Base-by-base conservation (phyloP, 2,797 vertebrate genomes). In the Sebastes hubbsi region DNA sequence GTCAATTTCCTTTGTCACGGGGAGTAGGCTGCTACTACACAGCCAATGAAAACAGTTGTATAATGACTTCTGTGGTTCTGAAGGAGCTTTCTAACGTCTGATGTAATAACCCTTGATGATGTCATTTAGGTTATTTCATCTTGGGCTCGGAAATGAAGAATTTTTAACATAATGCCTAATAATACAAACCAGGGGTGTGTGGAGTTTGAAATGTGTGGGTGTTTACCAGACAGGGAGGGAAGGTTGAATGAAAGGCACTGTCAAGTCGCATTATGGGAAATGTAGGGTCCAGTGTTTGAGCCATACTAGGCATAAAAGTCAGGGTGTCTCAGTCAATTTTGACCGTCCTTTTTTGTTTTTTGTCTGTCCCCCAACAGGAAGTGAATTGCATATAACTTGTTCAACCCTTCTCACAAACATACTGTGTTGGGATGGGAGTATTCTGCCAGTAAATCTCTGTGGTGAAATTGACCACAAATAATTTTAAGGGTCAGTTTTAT, bases 401-500 rank as follows among this genome's bases (percentile, higher is more conserved):
- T 20, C 18, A 49, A 18, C 5, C 14, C 10, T 20, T 62, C n/a
- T 38, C n/a, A 70, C 24, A 72, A 36, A 18, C 29, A 61, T 29
- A 16, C 14, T 18, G 20, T 29, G 11, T 64, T 3, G 58, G 11
- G 30, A 42, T 11, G 18, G 8, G 20, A 56, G 22, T 36, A 55
- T 32, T 60, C 27, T 46, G 56, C 29, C 8, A 54, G 9, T 42
- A 72, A 80, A 34, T 75, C 8, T 80, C 67, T 20, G 36, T 32
- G 18, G 20, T 65, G 0, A 67, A 73, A 84, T 75, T 60, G 5
- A 27, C 34, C 42, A 16, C 70, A 49, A 72, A 61, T 34, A 1
- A 42, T 65, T 70, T 72, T 55, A 66, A 80, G 58, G 36, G 54
- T 68, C 68, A 2, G 5, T 70, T 81, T 76, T 72, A 46, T 76